Evolutionary conservation across 1,140 invertebrate genomes (phyloP).

Genomic region (Harpegnathos saltator): DNA sequence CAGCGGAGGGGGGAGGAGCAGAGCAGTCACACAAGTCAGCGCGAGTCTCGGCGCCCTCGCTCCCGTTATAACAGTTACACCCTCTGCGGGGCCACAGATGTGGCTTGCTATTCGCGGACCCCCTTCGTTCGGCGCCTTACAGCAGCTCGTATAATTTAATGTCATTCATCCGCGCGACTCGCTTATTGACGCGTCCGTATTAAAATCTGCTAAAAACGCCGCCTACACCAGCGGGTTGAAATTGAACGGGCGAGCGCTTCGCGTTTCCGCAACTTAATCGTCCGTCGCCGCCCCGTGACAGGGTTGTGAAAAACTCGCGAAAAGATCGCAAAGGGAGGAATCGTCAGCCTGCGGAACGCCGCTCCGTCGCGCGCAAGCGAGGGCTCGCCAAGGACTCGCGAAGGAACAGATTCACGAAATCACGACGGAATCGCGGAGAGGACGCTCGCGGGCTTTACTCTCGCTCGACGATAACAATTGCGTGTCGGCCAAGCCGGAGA

Average conservation of each 20-base stretch:
- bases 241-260: slow-evolving; percentile 26
- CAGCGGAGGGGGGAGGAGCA: slow-evolving; percentile 53
- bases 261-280: slow-evolving; percentile 61
- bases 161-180: slow-evolving; percentile 84
- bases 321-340: background rate
- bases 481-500: slow-evolving; percentile 3
- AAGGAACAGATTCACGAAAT: too few species aligned
- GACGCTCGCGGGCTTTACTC: background rate
- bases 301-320: background rate
- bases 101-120: slow-evolving; percentile 79
- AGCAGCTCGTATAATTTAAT: slow-evolving; percentile 81
- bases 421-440: background rate
- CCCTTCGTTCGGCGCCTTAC: slow-evolving; percentile 50
- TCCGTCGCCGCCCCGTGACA: background rate
- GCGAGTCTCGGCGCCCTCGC: slow-evolving; percentile 68
- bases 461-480: slow-evolving; percentile 3
- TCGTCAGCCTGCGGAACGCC: background rate
- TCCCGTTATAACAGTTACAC: slow-evolving; percentile 77
- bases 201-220: slow-evolving; percentile 83
- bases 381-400: too few species aligned
- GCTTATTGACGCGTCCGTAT: slow-evolving; percentile 80
- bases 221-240: slow-evolving; percentile 70
- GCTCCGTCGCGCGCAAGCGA: background rate
- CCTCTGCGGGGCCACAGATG: slow-evolving; percentile 83
- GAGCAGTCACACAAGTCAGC: slow-evolving; percentile 30